Conservation (phyloP, 2,888 invertebrate genomes). For the Ornithoptera alexandrae region DNA sequence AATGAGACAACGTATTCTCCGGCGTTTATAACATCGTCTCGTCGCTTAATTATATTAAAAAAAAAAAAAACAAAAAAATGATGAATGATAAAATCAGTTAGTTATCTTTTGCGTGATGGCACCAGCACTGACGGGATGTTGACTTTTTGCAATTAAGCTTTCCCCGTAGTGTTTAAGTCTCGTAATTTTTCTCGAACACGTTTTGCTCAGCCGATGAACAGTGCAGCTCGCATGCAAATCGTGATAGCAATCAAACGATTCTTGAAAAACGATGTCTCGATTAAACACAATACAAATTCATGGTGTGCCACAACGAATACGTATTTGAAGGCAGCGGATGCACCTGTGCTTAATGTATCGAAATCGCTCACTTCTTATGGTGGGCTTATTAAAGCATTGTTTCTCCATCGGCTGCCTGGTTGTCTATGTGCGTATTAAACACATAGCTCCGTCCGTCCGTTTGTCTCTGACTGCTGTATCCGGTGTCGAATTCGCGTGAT, state of each 20-base stretch:
- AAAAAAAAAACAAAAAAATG: no score
- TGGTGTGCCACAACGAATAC: conserved; percentile 28
- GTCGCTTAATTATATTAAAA: no score
- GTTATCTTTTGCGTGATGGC: no score
- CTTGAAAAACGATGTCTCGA: conserved; percentile 24
- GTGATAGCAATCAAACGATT: conserved; percentile 5
- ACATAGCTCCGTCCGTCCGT: conserved; percentile 39
- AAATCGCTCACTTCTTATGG: conserved; percentile 34
- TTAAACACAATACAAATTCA: conserved; percentile 36
- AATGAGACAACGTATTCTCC: no score
- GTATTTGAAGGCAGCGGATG: conserved; percentile 35
- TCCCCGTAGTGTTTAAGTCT: neutral
- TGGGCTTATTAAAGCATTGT: conserved; percentile 55
- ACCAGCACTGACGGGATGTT: neutral
- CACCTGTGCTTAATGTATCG: conserved; percentile 38
- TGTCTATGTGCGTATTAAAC: conserved; percentile 33
- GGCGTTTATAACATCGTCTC: no score
- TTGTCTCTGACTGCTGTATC: conserved; percentile 41
- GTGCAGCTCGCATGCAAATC: conserved; percentile 22
- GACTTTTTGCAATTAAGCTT: neutral
- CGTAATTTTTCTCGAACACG: conserved; percentile 18
- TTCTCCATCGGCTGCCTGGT: conserved; percentile 41
- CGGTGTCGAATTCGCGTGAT: conserved; percentile 60
- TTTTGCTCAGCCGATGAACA: neutral
- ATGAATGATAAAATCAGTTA: no score